Evolutionary conservation across 2,888 invertebrate genomes (phyloP).

Genomic region (Ischnus inquisitorius): DNA sequence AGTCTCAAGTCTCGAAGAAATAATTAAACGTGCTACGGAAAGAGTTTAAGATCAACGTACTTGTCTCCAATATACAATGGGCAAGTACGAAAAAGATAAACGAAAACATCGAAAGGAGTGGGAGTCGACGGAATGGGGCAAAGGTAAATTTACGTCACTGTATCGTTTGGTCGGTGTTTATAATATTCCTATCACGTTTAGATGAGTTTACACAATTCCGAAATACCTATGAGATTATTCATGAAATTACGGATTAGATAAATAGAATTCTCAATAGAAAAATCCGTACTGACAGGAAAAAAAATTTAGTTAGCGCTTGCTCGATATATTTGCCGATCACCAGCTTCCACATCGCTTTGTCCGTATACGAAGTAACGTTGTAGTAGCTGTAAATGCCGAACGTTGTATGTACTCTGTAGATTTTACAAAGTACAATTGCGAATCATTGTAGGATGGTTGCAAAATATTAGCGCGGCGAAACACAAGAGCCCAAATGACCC

Average conservation of each 20-base stretch:
- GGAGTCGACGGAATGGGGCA: conserved; percentile 28
- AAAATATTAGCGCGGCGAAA: conserved; percentile 21
- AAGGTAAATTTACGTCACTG: conserved; percentile 26
- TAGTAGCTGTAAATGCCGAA: neutral
- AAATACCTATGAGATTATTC: neutral
- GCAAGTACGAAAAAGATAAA: conserved; percentile 49
- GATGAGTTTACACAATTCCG: neutral
- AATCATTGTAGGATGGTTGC: conserved; percentile 46
- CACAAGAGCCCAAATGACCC: conserved; percentile 23
- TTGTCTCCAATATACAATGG: conserved; percentile 22
- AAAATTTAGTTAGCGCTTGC: neutral
- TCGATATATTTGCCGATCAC: neutral
- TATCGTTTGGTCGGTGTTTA: neutral
- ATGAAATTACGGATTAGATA: neutral
- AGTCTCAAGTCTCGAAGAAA: neutral
- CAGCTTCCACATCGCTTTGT: neutral
- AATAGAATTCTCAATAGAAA: neutral
- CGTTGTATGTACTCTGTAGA: neutral
- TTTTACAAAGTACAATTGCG: neutral
- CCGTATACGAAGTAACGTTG: neutral
- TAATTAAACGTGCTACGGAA: conserved; percentile 23
- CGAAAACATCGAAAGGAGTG: conserved; percentile 43
- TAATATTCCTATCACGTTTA: neutral
- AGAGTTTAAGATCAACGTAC: conserved; percentile 25
- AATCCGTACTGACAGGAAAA: neutral